Conservation (phyloP, 2,888 invertebrate genomes). For the Poecilobothrus nobilitatus region DNA sequence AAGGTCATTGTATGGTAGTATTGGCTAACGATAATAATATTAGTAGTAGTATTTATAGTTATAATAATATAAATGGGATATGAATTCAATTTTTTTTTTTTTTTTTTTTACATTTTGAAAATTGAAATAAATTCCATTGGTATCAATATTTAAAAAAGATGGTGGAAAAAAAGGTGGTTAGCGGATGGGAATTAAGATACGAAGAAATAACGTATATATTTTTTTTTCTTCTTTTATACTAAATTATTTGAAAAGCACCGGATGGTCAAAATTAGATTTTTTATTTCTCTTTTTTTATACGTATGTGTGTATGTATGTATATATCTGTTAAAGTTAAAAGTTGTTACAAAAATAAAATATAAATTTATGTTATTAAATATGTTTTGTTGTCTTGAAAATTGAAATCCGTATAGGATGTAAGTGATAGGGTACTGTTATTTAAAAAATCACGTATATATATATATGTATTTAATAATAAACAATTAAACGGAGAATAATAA, state of each 20-base stretch:
- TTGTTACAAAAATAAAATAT: background rate
- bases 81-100: background rate
- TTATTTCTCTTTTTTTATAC: no score
- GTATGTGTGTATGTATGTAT: no score
- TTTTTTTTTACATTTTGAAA: background rate
- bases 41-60: no score
- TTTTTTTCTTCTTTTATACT: background rate
- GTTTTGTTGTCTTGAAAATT: no score
- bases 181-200: background rate
- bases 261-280: background rate
- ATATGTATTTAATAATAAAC: no score
- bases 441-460: no score
- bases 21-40: no score
- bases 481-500: no score
- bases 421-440: no score
- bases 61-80: background rate
- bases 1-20: no score
- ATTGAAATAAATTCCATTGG: slow-evolving; percentile 1
- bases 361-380: background rate
- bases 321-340: no score
- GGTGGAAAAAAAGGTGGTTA: background rate
- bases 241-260: background rate
- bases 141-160: background rate
- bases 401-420: no score
- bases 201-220: background rate